These are phyloP conservation scores for Sula dactylatra DNA, from an alignment of 2,113 vertebrate species.

Conservation along the genomic window DNA sequence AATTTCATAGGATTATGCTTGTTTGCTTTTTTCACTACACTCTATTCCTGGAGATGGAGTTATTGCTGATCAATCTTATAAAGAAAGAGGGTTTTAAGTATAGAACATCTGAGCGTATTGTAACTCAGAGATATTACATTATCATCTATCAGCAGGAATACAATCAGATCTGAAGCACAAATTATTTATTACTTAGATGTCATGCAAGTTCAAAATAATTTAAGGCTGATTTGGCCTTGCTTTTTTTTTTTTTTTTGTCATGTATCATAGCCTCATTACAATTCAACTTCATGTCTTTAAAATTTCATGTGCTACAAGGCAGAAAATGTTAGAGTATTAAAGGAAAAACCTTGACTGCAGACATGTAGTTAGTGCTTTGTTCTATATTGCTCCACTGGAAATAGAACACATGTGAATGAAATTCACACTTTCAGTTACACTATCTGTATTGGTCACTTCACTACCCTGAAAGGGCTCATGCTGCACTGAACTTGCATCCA, in stretches of 20 bases:
- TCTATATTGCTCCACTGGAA: neutral
- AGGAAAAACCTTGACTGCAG: neutral
- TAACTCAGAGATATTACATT: neutral
- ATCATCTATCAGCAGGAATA: neutral
- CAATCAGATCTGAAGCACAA: neutral
- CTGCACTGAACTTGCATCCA: neutral
- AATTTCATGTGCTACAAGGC: neutral
- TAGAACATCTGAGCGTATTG: neutral
- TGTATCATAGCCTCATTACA: neutral
- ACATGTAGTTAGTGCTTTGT: neutral
- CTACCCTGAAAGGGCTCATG: neutral
- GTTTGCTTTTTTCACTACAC: neutral
- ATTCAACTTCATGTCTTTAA: neutral
- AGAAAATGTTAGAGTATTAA: neutral
- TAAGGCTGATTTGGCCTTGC: neutral
- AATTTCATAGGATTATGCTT: neutral
- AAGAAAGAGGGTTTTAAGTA: neutral
- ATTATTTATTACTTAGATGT: neutral
- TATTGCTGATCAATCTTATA: neutral
- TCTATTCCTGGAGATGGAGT: neutral
- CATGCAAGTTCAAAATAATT: neutral
- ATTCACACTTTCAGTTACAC: neutral
- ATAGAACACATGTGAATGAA: neutral
- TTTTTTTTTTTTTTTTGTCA: neutral
- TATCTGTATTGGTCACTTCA: neutral